phyloP scores from a whole-genome alignment of 2,888 invertebrate species.

The Leucania comma region DNA sequence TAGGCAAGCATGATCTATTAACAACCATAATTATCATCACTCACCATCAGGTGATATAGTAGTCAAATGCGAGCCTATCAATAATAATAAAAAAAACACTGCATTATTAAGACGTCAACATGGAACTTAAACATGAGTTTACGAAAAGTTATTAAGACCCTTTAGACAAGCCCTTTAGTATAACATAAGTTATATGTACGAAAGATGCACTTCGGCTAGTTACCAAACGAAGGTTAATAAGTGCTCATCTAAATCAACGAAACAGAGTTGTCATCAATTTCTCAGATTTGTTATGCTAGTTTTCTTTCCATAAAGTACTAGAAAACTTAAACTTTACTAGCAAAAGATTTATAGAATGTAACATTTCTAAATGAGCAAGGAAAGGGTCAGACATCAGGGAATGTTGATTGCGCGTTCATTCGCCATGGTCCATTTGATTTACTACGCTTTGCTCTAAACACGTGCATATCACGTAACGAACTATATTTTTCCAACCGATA shows the following conservation, averaged over 20 bases:
- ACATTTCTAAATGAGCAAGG: conserved; percentile 72
- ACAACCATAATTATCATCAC: too few relatives aligned
- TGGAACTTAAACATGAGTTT: too few relatives aligned
- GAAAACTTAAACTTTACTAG: conserved; percentile 21
- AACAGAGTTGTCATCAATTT: conserved; percentile 11
- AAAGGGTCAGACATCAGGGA: conserved; percentile 76
- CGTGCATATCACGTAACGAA: conserved; percentile 71
- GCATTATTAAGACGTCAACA: too few relatives aligned
- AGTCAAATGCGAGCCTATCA: too few relatives aligned
- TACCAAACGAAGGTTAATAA: background rate
- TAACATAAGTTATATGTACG: too few relatives aligned
- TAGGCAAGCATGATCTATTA: too few relatives aligned
- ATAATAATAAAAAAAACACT: too few relatives aligned
- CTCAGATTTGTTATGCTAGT: conserved; percentile 17
- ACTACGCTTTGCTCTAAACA: conserved; percentile 75
- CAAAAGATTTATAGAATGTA: conserved; percentile 67
- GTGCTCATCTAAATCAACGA: background rate
- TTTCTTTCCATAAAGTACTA: conserved; percentile 22
- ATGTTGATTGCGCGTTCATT: conserved; percentile 84
- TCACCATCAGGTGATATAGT: too few relatives aligned
- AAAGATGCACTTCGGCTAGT: background rate
- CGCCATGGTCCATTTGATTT: conserved; percentile 81
- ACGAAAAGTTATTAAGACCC: too few relatives aligned
- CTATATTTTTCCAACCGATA: conserved; percentile 36
- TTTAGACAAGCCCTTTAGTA: too few relatives aligned